Percentiles rank a stretch among this genome's conserved stretches.
Conservation (phyloP, 2,113 vertebrate species). For the Sorex fumeus region DNA sequence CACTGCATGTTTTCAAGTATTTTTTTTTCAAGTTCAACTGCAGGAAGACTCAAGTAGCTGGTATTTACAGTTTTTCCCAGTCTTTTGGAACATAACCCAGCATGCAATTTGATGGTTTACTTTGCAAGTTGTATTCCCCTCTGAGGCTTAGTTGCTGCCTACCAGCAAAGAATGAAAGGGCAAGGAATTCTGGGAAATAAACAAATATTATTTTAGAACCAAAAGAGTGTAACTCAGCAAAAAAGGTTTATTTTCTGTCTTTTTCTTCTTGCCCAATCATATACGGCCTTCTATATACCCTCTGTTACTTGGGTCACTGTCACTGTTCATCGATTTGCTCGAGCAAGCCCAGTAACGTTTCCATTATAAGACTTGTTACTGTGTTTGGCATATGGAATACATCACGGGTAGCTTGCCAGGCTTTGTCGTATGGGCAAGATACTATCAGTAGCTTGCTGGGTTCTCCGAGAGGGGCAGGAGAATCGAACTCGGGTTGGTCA, state of each 20-base stretch:
- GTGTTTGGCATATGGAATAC: too few relatives aligned
- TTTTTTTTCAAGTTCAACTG: constrained; percentile 59
- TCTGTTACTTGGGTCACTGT: not conserved
- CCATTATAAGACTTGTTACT: too few relatives aligned
- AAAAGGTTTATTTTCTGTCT: not conserved
- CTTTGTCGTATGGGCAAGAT: too few relatives aligned
- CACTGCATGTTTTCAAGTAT: constrained; percentile 58
- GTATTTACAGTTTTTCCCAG: constrained; percentile 71
- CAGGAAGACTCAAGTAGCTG: constrained; percentile 55
- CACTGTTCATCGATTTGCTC: too few relatives aligned
- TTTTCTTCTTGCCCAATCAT: not conserved
- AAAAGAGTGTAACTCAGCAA: constrained; percentile 31
- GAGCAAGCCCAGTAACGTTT: too few relatives aligned
- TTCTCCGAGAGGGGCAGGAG: too few relatives aligned
- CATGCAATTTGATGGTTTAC: constrained; percentile 54
- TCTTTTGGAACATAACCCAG: constrained; percentile 53
- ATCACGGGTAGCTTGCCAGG: too few relatives aligned
- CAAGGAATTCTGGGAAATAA: constrained; percentile 53
- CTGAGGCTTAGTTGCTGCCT: not conserved
- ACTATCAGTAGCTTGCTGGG: too few relatives aligned
- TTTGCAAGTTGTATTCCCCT: not conserved
- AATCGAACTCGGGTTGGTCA: too few relatives aligned
- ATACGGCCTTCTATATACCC: not conserved
- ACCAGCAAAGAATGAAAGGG: constrained; percentile 45
- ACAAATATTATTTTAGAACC: constrained; percentile 42